Evolutionary conservation across 1,140 invertebrate genomes (phyloP).

Genomic region (Papilio dardanus): DNA sequence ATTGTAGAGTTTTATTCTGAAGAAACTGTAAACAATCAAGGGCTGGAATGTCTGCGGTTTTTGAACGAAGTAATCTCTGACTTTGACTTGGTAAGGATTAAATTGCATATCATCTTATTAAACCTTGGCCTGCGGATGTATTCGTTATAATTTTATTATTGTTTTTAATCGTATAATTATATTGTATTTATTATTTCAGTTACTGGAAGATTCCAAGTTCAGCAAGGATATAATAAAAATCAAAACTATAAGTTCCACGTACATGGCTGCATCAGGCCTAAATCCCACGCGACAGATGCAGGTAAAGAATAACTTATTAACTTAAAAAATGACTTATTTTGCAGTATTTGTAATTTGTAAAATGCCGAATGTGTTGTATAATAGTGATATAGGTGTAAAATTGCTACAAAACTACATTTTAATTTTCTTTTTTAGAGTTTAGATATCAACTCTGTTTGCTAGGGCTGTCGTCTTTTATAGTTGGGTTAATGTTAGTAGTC

Average conservation of each 20-base stretch:
- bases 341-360: too few species aligned
- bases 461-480: neutral
- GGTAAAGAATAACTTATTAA: too few species aligned
- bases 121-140: neutral
- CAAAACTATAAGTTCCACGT: constrained; percentile 98
- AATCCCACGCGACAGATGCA: constrained; percentile 87
- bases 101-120: constrained; percentile 37
- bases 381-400: neutral
- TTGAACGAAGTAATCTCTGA: constrained; percentile 99
- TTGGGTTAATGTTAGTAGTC: neutral
- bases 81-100: constrained; percentile 94
- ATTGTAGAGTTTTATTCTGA: constrained; percentile 96
- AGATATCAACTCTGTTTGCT: neutral
- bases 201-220: constrained; percentile 90
- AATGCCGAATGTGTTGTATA: too few species aligned
- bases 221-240: constrained; percentile 98
- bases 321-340: constrained; percentile 41
- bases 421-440: too few species aligned
- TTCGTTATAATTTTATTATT: constrained; percentile 34
- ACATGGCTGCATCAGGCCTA: constrained; percentile 98
- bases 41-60: constrained; percentile 96
- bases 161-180: constrained; percentile 26
- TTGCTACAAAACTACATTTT: neutral
- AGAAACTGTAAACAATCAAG: constrained; percentile 97
- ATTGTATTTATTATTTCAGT: constrained; percentile 84